Conservation (phyloP, 2,113 vertebrate species). For the Cyprichromis sp. region DNA sequence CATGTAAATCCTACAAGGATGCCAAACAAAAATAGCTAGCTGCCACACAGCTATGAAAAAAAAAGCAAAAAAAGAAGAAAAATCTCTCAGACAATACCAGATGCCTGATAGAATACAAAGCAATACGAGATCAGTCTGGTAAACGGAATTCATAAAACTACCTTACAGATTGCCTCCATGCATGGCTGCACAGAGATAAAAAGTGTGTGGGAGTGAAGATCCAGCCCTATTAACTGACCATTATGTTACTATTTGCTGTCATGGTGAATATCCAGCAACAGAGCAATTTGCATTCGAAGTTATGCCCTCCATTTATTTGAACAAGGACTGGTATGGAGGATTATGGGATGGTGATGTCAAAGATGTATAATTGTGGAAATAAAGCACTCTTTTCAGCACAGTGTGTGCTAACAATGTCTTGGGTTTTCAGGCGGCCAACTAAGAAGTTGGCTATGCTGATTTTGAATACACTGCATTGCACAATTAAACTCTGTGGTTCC, state of each 20-base stretch:
- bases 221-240: slow-evolving; percentile 1
- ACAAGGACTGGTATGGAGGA: neutral
- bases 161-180: slow-evolving; percentile 13
- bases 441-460: neutral
- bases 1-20: neutral
- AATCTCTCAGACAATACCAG: neutral
- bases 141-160: neutral
- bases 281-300: neutral
- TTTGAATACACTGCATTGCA: neutral
- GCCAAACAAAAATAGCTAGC: neutral
- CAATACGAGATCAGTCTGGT: neutral
- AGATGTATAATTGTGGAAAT: neutral
- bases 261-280: neutral
- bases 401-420: neutral
- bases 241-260: slow-evolving; percentile 11
- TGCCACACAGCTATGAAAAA: neutral
- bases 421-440: neutral
- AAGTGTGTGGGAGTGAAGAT: neutral
- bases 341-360: neutral
- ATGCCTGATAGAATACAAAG: slow-evolving; percentile 17
- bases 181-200: neutral
- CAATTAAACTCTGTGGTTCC: neutral
- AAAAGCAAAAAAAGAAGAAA: neutral
- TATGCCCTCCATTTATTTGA: neutral
- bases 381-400: neutral